Evolutionary conservation across 2,888 invertebrate genomes (phyloP).

Genomic region (Pammene aurita): DNA sequence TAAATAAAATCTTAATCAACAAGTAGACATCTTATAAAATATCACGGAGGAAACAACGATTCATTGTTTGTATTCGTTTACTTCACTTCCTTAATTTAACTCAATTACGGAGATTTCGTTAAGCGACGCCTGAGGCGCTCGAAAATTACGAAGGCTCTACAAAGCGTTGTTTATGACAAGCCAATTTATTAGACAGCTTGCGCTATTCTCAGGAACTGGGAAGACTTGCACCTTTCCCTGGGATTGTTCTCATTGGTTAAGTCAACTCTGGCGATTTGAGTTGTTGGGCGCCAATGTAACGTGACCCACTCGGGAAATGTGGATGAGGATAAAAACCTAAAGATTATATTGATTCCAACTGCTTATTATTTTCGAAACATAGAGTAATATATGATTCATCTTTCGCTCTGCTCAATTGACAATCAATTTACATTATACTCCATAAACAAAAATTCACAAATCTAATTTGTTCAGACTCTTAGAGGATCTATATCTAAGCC

Average conservation of each 20-base stretch:
- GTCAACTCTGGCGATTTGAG: not conserved
- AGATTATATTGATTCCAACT: no score
- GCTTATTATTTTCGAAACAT: no score
- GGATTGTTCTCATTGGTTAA: not conserved
- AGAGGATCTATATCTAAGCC: no score
- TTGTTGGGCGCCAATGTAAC: not conserved
- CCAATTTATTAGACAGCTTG: slow-evolving; percentile 39
- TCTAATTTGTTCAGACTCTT: no score
- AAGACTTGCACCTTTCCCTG: slow-evolving; percentile 30
- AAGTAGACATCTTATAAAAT: slow-evolving; percentile 13
- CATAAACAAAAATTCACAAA: no score
- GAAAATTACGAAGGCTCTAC: slow-evolving; percentile 37
- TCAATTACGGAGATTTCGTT: slow-evolving; percentile 41
- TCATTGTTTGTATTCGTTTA: slow-evolving; percentile 38
- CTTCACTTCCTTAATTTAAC: slow-evolving; percentile 39
- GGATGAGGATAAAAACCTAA: no score
- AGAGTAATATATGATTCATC: no score
- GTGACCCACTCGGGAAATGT: not conserved
- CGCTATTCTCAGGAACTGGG: slow-evolving; percentile 25
- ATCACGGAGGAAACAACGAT: slow-evolving; percentile 20
- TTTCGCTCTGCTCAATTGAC: no score
- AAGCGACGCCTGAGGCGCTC: slow-evolving; percentile 37
- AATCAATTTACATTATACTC: no score
- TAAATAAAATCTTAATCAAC: slow-evolving; percentile 1
- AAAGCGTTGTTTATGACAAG: slow-evolving; percentile 41